Conservation (phyloP, 2,888 invertebrate genomes). For the Lepidonotus clava region DNA sequence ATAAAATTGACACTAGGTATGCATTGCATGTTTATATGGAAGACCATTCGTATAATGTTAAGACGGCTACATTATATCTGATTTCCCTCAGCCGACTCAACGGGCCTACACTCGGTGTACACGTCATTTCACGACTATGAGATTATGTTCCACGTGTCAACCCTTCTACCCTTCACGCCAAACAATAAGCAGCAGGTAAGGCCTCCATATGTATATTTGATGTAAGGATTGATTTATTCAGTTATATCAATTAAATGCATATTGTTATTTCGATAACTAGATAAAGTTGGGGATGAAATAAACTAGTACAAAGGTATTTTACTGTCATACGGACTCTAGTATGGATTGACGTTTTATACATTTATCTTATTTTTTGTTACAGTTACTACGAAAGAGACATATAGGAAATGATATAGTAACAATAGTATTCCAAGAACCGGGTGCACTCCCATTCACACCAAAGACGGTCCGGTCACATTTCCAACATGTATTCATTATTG, state of each 20-base stretch:
- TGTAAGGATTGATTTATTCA: too few species aligned
- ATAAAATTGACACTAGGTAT: too few species aligned
- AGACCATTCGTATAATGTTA: too few species aligned
- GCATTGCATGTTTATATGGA: too few species aligned
- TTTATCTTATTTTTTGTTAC: slow-evolving; percentile 68
- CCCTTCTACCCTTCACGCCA: slow-evolving; percentile 96
- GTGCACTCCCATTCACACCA: slow-evolving; percentile 95
- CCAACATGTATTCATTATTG: slow-evolving; percentile 97
- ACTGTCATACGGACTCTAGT: too few species aligned
- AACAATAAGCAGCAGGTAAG: slow-evolving; percentile 94
- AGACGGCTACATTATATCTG: too few species aligned
- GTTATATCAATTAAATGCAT: too few species aligned
- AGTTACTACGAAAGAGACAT: slow-evolving; percentile 94
- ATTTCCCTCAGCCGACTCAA: slow-evolving; percentile 90
- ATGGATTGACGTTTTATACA: too few species aligned
- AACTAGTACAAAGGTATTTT: too few species aligned
- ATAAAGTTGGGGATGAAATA: too few species aligned
- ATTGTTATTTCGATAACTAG: too few species aligned
- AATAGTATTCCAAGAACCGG: slow-evolving; percentile 94
- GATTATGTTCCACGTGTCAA: slow-evolving; percentile 98
- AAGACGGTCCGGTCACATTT: slow-evolving; percentile 97
- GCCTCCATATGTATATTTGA: too few species aligned
- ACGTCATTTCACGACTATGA: slow-evolving; percentile 94
- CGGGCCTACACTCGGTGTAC: slow-evolving; percentile 95
- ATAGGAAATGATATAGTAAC: slow-evolving; percentile 99